Base-by-base conservation (phyloP, 2,888 invertebrate genomes). In the Synergus gifuensis region DNA sequence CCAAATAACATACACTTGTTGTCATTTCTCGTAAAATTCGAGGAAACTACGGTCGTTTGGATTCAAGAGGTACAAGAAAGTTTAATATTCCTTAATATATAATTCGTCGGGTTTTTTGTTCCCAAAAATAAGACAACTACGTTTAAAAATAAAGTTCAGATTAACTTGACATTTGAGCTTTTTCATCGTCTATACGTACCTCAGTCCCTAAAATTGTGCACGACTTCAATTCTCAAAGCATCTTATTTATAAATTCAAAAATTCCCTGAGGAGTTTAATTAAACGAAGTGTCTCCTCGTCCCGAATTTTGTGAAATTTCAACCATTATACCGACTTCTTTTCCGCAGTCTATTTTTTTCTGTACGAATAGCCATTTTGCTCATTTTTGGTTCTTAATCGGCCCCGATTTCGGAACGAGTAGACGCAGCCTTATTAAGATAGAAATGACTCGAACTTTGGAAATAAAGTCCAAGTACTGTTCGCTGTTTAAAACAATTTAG, bases 151-250 rank as follows among this genome's bases (percentile, higher is more conserved):
- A 54, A 54, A 54, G 54, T 49, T 54, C 73, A 36, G 73, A 54
- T 58, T 73, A 54, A 73, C 54, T 54, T 73, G 73, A 73, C 54
- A 54, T 54, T 73, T 73, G 73, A 73, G 73, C 73, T 73, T 73
- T 73, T 73, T 8, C 54, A 54, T 73, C 73, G 54, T 5, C 49
- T 73, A 40, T 73, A 36, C 54, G 73, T 54, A 73, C 40, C 28
- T 28, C 54, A 73, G 73, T 36, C 73, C 36, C 73, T 40, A 58
- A 28, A 54, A 49, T 40, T 73, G 62, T 62, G 62, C 62, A 62
- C 62, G 7, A 62, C 11, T 18, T 28, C 12, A 4, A 28, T 62
- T 62, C 12, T 62, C 22, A 62, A 62, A 62, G 28, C 14, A 62
- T 62, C 28, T 22, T 28, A 62, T 73, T 40, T n/a, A n/a, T 49